Evolutionary conservation across 2,113 vertebrate species (phyloP), one percentile per base, ranked within the genome.

Genomic region (Cebidichthys violaceus): DNA sequence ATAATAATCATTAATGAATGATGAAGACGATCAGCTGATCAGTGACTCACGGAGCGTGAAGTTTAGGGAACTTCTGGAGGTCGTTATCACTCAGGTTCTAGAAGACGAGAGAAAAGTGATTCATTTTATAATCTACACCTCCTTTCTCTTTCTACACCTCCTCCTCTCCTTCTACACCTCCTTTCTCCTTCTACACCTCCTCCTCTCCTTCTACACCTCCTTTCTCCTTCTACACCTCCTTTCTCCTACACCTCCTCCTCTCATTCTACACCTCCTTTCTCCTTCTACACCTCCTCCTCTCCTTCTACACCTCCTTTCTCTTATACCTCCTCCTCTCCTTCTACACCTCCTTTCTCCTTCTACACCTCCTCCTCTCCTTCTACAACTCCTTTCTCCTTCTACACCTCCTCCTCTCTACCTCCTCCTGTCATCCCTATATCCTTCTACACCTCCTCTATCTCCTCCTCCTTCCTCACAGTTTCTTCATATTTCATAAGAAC

Each of bases 41-140:
- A 8, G 22, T n/a, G 50, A 52, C 52, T 97, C 90, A 99, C 98
- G 98, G 98, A n/a, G 97, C 91, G 60, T 95, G 93, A 80, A 97
- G 92, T 86, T 97, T 97, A 27, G 98, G 98, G 81, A 99, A 99
- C 83, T 96, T 98, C 93, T 97, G 97, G 33, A 99, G 95, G 86
- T 99, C 98, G 35, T 96, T 98, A 47, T 98, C 97, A 47, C 95
- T 96, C 95, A 99, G 94, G 77, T 95, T 97, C 98, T 99, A 89
- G 18, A 96, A 84, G 64, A 69, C 3, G 4, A 71, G 10, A 60
- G 24, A 39, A 14, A 20, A 33, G 33, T 33, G 33, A 33, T 33
- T 33, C 33, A 33, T 64, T 64, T 39, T 3, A 65, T 3, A 24
- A 1, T 27, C 62, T 69, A 3, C 5, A 43, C 31, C 20, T 59